A percentile compares a stretch with the other conserved stretches of the same genome.
Evolutionary conservation across 2,113 vertebrate species (phyloP).

Genomic region (Rhombomys opimus): DNA sequence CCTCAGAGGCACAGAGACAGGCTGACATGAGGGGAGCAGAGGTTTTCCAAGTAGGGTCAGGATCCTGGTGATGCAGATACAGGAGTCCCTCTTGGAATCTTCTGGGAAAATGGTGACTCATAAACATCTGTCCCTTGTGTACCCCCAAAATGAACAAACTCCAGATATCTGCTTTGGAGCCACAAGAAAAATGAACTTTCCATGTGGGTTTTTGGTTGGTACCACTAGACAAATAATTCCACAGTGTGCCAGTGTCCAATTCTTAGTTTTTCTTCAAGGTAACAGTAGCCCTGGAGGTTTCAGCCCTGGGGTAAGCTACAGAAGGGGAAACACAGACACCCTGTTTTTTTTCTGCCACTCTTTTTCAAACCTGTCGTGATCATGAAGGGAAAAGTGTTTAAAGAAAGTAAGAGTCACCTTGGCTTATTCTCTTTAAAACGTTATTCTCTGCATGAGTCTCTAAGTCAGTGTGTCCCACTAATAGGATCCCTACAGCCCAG

Average conservation of each 20-base stretch:
- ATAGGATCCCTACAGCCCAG: not conserved
- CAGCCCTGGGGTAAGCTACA: not conserved
- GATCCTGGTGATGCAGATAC: not conserved
- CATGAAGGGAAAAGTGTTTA: not conserved
- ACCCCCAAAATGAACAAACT: not conserved
- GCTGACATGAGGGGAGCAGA: accelerated
- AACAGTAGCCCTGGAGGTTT: not conserved
- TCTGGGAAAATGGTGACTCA: not conserved
- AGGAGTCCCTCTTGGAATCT: not conserved
- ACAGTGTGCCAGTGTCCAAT: accelerated
- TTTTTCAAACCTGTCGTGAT: not conserved
- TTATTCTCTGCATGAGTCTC: not conserved
- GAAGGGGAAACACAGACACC: not conserved
- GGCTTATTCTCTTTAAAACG: not conserved
- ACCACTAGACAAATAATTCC: not conserved
- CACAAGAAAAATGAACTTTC: not conserved
- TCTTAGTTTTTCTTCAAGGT: not conserved
- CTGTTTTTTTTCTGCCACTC: not conserved
- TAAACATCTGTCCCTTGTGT: not conserved
- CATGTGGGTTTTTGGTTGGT: not conserved
- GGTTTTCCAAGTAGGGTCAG: accelerated
- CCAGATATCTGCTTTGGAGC: not conserved
- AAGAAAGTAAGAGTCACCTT: not conserved
- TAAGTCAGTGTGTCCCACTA: not conserved
- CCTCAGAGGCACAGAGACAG: not conserved